Evolutionary conservation across 1,140 invertebrate genomes (phyloP).

Genomic region (Zophobas atratus): DNA sequence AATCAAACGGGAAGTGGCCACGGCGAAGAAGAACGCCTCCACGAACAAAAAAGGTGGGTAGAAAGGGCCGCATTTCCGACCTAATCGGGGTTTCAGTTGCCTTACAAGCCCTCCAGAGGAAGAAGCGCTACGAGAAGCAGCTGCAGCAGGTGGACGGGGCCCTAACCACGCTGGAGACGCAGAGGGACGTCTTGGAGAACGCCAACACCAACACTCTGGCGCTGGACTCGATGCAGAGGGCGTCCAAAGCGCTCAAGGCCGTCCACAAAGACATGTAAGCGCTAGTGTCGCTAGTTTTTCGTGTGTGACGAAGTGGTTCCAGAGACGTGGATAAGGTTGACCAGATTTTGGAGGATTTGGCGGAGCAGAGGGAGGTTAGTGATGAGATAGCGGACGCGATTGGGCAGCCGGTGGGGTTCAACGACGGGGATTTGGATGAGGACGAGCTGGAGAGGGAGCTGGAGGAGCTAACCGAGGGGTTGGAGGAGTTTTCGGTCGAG

Average conservation of each 20-base stretch:
- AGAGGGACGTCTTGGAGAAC: conserved; percentile 96
- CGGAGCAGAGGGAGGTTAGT: conserved; percentile 98
- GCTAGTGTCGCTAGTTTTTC: conserved; percentile 25
- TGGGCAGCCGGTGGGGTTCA: conserved; percentile 95
- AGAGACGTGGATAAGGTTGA: conserved; percentile 98
- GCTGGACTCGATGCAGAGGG: conserved; percentile 94
- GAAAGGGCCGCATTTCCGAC: not conserved
- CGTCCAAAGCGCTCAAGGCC: conserved; percentile 95
- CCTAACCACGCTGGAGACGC: conserved; percentile 97
- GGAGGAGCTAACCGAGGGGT: conserved; percentile 85
- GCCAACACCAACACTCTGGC: conserved; percentile 98
- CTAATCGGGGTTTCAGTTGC: conserved; percentile 69
- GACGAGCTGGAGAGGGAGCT: conserved; percentile 85
- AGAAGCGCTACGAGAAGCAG: conserved; percentile 98
- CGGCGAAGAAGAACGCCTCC: conserved; percentile 8
- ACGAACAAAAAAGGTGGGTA: conserved; percentile 36
- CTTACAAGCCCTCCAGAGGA: conserved; percentile 95
- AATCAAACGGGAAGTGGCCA: conserved; percentile 20
- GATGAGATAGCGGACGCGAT: conserved; percentile 98
- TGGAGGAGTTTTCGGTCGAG: not conserved
- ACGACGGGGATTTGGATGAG: conserved; percentile 89
- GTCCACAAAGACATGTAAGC: conserved; percentile 96
- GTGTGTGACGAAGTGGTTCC: conserved; percentile 51
- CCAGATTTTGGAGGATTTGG: conserved; percentile 99
- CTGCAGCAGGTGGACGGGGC: conserved; percentile 98